Conservation (phyloP, 1,140 invertebrate genomes). For the Bombus haemorrhoidalis region DNA sequence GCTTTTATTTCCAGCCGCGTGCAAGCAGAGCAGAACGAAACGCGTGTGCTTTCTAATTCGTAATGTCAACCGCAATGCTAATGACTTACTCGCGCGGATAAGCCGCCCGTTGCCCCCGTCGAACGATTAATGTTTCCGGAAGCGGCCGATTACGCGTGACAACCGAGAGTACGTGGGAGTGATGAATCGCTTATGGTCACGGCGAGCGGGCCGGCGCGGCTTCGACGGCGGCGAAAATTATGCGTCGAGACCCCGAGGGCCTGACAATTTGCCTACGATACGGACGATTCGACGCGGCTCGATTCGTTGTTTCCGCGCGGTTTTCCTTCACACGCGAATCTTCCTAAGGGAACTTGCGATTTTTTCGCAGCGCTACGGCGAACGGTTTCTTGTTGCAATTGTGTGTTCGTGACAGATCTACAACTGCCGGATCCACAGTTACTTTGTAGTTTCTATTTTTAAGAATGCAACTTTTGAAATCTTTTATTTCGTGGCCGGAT, state of each 20-base stretch:
- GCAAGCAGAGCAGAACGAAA: conserved; percentile 64
- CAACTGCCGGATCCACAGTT: too few species aligned
- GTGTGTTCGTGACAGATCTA: too few species aligned
- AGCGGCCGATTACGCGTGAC: conserved; percentile 55
- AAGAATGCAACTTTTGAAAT: too few species aligned
- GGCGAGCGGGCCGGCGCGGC: neutral
- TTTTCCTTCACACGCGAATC: neutral
- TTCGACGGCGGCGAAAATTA: conserved; percentile 44
- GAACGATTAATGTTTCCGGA: conserved; percentile 66
- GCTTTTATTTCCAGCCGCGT: conserved; percentile 49
- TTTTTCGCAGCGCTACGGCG: neutral
- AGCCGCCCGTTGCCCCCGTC: conserved; percentile 40
- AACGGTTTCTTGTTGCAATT: too few species aligned
- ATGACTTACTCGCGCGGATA: conserved; percentile 63
- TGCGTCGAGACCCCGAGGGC: neutral
- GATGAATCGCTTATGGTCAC: conserved; percentile 52
- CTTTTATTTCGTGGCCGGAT: too few species aligned
- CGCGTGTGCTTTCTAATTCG: conserved; percentile 71
- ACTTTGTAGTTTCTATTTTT: too few species aligned
- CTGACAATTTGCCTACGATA: neutral
- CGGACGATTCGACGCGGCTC: neutral
- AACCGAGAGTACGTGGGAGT: conserved; percentile 47
- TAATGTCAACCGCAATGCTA: conserved; percentile 65
- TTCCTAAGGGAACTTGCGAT: neutral
- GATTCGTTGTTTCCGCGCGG: conserved; percentile 7